phyloP scores from a whole-genome alignment of 2,888 invertebrate species.

The Ceraclea dissimilis region DNA sequence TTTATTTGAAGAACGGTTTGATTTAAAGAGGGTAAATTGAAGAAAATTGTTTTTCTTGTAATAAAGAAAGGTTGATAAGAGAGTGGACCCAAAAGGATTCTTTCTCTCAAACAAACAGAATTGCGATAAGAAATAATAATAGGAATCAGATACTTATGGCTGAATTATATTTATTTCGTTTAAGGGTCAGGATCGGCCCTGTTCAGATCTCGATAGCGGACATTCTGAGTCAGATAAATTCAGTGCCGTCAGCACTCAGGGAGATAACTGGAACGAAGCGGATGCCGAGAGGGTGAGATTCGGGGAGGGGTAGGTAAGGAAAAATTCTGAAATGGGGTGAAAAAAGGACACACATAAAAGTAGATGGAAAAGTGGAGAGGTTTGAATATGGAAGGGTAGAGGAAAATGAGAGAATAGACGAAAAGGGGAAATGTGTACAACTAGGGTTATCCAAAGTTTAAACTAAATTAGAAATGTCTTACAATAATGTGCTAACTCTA shows the following conservation, averaged over 20 bases:
- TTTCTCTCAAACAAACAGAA: background rate
- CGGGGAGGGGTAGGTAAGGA: conserved; percentile 9
- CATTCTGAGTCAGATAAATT: conserved; percentile 21
- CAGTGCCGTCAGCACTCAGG: conserved; percentile 23
- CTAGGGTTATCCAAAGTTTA: too few relatives aligned
- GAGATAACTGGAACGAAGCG: conserved; percentile 15
- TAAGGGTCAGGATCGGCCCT: background rate
- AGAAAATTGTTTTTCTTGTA: background rate
- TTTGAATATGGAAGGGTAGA: background rate
- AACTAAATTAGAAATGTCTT: too few relatives aligned
- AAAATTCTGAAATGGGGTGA: background rate
- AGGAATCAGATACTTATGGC: background rate
- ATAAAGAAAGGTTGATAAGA: background rate
- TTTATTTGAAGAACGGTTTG: background rate
- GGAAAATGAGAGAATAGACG: too few relatives aligned
- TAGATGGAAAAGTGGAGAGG: background rate
- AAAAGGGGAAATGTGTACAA: too few relatives aligned
- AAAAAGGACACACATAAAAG: background rate
- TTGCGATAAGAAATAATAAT: background rate
- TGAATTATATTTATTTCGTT: background rate
- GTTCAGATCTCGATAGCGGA: conserved; percentile 6
- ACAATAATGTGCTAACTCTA: too few relatives aligned
- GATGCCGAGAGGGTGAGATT: conserved; percentile 7
- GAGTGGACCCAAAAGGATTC: background rate
- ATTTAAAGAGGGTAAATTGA: background rate